Evolutionary conservation across 37 sponge, comb jelly and placozoan genomes (phyloP), one percentile per base, ranked within the genome.

Genomic region (Haliclona indistincta): DNA sequence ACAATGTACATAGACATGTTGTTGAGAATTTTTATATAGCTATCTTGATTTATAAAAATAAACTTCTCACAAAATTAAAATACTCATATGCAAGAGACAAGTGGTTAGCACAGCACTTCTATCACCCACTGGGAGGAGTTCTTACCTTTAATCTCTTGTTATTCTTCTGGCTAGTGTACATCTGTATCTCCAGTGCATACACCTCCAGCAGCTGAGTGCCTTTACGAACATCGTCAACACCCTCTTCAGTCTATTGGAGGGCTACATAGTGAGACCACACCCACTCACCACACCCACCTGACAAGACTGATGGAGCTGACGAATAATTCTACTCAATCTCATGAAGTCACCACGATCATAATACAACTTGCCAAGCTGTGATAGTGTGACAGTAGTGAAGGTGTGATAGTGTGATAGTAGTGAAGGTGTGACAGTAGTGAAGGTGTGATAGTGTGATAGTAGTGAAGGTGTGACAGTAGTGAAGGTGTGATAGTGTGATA

Each of bases 141-240:
- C 44, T 54, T 5, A 82, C 87, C 81, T 97, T 97, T 20, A 97
- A 84, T 71, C 92, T 94, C 79, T 97, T 94, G 78, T 89, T 92
- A 55, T 97, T 92, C 80, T 97, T 97, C 88, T 97, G 99, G 37
- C 85, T 95, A 1, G 99, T 97, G 81, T 92, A 97, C 99, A 97
- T 97, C 76, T 97, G 99, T 56, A 97, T 97, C 73, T 97, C 99
- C 23, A 97, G 85, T 10, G 99, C 99, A 67, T 97, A 97, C 67
- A 88, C 87, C 67, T 97, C 99, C 52, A 97, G 78, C 37, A 97
- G 76, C 63, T 95, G 95, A 0, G 99, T 97, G 7, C 99, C 99
- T 65, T 94, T 94, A 77, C 90, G 90, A 42, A 94, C 53, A 51
- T 94, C 95, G 23, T 94, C 91, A 34, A 60, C 68, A 2, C 95